Conservation (phyloP, 2,113 vertebrate species). For the Sialia sialis region DNA sequence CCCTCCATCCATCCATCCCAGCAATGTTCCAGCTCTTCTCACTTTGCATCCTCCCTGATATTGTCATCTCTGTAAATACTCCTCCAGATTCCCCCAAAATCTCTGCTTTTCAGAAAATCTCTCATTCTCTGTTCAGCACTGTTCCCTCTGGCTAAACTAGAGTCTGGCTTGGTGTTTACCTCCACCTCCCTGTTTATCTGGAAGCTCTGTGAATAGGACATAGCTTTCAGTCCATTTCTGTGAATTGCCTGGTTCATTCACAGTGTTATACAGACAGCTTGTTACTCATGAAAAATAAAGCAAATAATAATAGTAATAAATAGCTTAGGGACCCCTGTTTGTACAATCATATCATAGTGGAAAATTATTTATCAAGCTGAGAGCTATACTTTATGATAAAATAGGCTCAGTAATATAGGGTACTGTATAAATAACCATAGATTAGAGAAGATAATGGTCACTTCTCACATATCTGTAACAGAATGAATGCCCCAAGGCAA, state of each 20-base stretch:
- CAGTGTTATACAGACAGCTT: not conserved
- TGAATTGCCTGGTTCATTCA: not conserved
- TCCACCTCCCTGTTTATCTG: not conserved
- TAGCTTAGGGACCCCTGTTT: not conserved
- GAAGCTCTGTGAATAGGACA: not conserved
- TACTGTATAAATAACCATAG: slow-evolving; percentile 12
- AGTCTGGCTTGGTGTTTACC: not conserved
- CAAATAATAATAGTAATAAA: slow-evolving; percentile 13
- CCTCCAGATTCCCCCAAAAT: not conserved
- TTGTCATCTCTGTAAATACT: not conserved
- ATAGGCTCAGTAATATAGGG: not conserved
- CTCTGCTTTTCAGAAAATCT: not conserved
- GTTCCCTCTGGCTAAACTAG: not conserved
- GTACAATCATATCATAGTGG: not conserved
- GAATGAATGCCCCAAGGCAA: not conserved
- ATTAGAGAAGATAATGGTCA: slow-evolving; percentile 40
- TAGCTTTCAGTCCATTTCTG: not conserved
- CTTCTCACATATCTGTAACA: not conserved
- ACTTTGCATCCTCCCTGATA: not conserved
- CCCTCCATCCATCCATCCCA: not conserved
- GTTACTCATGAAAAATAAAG: slow-evolving; percentile 9
- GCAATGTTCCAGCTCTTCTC: not conserved
- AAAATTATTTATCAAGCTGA: slow-evolving; percentile 42
- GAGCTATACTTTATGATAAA: slow-evolving; percentile 10
- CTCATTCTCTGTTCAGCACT: not conserved